These are phyloP conservation scores for Laterallus jamaicensis DNA, from an alignment of 2,113 vertebrate genomes.

Conservation along the genomic window DNA sequence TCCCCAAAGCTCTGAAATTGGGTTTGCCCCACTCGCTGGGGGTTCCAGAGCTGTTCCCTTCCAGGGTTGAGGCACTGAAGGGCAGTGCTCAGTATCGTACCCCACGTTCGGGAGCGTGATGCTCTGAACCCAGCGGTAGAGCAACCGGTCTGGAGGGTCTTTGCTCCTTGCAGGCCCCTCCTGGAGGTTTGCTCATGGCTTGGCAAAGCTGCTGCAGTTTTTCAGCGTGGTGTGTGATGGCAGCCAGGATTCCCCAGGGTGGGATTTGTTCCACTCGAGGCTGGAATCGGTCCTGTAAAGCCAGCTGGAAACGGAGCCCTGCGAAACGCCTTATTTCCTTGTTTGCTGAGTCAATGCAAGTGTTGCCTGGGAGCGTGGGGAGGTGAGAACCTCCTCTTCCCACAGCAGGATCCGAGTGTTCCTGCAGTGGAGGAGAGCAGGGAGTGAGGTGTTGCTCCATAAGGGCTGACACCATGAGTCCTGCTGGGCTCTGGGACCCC, in stretches of 20 bases:
- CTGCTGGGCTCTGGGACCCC: background rate
- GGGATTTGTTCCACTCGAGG: background rate
- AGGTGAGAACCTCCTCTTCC: background rate
- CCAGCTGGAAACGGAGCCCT: background rate
- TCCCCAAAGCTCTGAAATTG: background rate
- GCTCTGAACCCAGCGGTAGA: background rate
- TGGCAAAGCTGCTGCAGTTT: fast-evolving
- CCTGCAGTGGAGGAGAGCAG: fast-evolving
- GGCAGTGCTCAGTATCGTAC: fast-evolving
- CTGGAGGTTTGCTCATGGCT: background rate
- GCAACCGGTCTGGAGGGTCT: fast-evolving
- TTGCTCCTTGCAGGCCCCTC: background rate
- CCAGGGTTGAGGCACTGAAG: background rate
- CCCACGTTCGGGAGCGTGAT: fast-evolving
- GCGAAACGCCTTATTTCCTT: constrained; percentile 36
- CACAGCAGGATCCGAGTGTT: fast-evolving
- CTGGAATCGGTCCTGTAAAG: background rate
- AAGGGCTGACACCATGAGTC: background rate
- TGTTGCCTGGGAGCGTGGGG: background rate
- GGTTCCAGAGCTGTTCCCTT: background rate
- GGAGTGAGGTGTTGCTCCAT: background rate
- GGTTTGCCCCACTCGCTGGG: background rate
- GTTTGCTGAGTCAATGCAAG: background rate
- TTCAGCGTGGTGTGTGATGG: background rate
- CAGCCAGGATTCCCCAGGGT: fast-evolving